Conservation (phyloP, 2,797 vertebrate species). For the Harpagifer antarcticus region DNA sequence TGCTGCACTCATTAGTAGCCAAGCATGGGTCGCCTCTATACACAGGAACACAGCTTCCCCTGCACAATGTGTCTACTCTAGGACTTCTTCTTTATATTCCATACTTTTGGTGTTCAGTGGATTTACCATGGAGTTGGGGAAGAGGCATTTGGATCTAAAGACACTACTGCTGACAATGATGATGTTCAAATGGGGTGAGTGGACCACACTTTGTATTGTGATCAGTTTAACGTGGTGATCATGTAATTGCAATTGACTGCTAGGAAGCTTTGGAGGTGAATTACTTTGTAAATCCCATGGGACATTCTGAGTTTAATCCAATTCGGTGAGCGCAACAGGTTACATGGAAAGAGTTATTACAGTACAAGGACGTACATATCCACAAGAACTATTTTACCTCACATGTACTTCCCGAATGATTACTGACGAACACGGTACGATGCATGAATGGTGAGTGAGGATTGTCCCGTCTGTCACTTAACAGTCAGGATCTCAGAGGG, state of each 20-base stretch:
- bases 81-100: constrained; percentile 8
- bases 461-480: not conserved
- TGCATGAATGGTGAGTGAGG: not conserved
- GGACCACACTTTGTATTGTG: not conserved
- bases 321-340: constrained; percentile 29
- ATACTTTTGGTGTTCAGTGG: not conserved
- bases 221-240: not conserved
- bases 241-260: not conserved
- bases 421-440: not conserved
- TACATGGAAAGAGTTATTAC: constrained; percentile 6
- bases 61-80: constrained; percentile 45
- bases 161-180: constrained; percentile 83
- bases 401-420: not conserved
- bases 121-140: constrained; percentile 77
- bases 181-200: constrained; percentile 88
- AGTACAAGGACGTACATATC: not conserved
- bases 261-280: not conserved
- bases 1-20: constrained; percentile 57
- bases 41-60: constrained; percentile 23
- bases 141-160: constrained; percentile 72
- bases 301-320: constrained; percentile 3
- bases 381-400: not conserved
- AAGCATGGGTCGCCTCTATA: constrained; percentile 37
- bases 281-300: not conserved
- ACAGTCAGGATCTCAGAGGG: constrained; percentile 39